Percentiles rank a stretch among this genome's conserved stretches.
These are phyloP conservation scores for Petromus typicus DNA, from an alignment of 2,113 vertebrate genomes.

Conservation along the genomic window DNA sequence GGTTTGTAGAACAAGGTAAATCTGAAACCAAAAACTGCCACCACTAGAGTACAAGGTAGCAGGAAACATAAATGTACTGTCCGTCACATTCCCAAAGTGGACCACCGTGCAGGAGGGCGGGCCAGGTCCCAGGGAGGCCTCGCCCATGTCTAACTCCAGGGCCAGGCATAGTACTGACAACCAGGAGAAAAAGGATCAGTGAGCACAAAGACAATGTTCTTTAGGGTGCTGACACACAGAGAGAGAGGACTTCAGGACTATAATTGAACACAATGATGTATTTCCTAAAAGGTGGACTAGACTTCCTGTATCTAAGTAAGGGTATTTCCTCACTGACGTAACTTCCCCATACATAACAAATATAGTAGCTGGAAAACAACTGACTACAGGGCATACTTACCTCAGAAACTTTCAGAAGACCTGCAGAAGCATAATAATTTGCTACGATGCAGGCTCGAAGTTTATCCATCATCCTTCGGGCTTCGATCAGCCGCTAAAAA, in stretches of 20 bases:
- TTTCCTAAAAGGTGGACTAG: neutral
- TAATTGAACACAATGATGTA: neutral
- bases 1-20: neutral
- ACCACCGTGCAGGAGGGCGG: neutral
- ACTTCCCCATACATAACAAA: neutral
- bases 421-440: conserved; percentile 97
- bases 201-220: neutral
- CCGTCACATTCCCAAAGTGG: neutral
- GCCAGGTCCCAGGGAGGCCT: neutral
- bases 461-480: conserved; percentile 99
- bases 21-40: neutral
- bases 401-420: conserved; percentile 94
- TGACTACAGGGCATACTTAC: conserved; percentile 83
- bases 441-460: conserved; percentile 98
- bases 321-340: neutral
- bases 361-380: neutral
- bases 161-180: neutral
- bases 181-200: neutral
- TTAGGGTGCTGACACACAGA: neutral
- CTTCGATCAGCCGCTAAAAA: conserved; percentile 95
- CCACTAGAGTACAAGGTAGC: neutral
- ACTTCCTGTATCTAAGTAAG: neutral
- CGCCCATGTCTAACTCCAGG: neutral
- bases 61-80: neutral
- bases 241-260: neutral